Evolutionary conservation across 2,113 vertebrate species (phyloP), one percentile per base, ranked within the genome.

Genomic region (Hippocampus comes): DNA sequence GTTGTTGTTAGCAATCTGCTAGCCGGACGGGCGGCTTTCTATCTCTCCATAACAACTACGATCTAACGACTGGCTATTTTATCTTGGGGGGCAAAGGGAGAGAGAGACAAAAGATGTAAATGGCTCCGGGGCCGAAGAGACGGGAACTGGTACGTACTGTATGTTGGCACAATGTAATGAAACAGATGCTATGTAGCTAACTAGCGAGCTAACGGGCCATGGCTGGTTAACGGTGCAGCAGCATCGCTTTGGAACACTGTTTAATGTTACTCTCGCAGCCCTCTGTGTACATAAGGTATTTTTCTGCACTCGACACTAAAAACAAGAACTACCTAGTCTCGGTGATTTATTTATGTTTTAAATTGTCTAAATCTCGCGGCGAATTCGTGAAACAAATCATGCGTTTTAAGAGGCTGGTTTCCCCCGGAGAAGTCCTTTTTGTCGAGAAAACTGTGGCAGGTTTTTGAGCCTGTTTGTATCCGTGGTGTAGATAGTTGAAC

Each of bases 121-220:
- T 64, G 10, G 68, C 8, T 48, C 87, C 85, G 84, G 68, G n/a
- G 10, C 68, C 65, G 55, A 78, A 84, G 86, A 89, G 84, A 88
- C 87, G 82, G 87, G 86, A 87, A 79, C 64, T 84, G 89, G 90
- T 90, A 61, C 87, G 90, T 88, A 34, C 12, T 30, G 59, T 18
- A 48, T 61, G 0, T 0, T 46, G 3, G 30, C 1, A 43, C 30
- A 55, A 1, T 34, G 15, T 11, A 30, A 38, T 74, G 2, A 15
- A 15, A 46, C 21, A 51, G n/a, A 14, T 42, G 59, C 59, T 61
- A 34, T 2, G 59, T 30, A 18, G 59, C 59, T 61, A 61, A 34
- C 27, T 61, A 61, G 59, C 27, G 59, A 49, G 48, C 30, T 73
- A 67, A 67, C 53, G 77, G 18, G 57, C 76, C 34, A 34, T 9